Evolutionary conservation across 2,113 vertebrate species (phyloP), one percentile per base, ranked within the genome.

Genomic region (Hiodon alosoides): DNA sequence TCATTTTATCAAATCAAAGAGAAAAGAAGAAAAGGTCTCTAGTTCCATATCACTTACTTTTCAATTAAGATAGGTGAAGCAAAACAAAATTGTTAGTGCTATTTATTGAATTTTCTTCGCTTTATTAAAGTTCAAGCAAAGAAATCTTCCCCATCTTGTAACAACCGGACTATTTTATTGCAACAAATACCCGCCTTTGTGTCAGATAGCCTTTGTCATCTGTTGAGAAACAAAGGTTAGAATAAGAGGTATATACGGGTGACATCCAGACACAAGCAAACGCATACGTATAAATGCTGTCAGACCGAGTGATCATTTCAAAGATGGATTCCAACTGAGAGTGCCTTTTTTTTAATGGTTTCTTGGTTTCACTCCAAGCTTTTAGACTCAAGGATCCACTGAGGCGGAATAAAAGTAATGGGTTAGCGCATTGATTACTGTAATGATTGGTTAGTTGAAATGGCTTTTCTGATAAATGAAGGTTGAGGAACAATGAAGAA

Each of bases 1-100:
- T 85, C 83, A 86, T 85, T 85, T 78, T 46, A 87, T 83, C 87
- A 81, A 84, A 87, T 79, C 31, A 83, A 80, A 50, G 74, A 84
- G 81, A 84, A 79, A 84, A 82, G 84, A 81, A 82, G 77, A 81
- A 85, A 89, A 86, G 76, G 82, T 85, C 85, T 84, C 86, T 89
- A 90, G 91, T 94, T 94, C 92, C 93, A 91, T 93, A 91, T 94
- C 92, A 91, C 88, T 93, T 94, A 90, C 90, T 94, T 95, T 95
- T 94, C 94, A 95, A 96, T 96, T 95, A 95, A 86, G 86, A 88
- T 88, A 91, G 90, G 90, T 86, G 90, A 91, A 93, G 92, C 92
- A 92, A 92, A 95, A 95, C 91, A 71, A 89, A 92, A 93, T 92
- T 92, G 90, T 92, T 94, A 89, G 90, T 91, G 91, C 92, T 89